These are phyloP conservation scores for Megastigmus dorsalis DNA, from an alignment of 2,888 invertebrate genomes.

Conservation along the genomic window DNA sequence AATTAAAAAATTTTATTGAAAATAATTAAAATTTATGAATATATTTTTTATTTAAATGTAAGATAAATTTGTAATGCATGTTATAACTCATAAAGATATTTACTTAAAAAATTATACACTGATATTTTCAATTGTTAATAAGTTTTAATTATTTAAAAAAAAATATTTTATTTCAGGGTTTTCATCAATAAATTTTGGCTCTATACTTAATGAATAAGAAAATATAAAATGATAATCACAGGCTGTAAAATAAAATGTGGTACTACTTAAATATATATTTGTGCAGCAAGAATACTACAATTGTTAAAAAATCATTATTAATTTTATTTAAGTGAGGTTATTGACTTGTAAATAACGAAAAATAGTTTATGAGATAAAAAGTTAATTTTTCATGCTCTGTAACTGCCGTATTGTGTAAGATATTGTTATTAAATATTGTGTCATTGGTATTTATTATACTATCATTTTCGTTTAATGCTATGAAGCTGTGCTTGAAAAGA, in stretches of 20 bases:
- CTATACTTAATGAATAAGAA: background rate
- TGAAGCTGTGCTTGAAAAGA: constrained; percentile 20
- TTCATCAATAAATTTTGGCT: background rate
- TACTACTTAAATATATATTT: constrained; percentile 22
- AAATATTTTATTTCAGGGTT: constrained; percentile 5
- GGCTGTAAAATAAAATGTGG: constrained; percentile 43
- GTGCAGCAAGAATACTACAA: constrained; percentile 15
- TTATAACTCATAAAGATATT: background rate
- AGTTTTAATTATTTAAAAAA: constrained; percentile 1
- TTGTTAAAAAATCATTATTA: constrained; percentile 25
- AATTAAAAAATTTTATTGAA: constrained; percentile 9
- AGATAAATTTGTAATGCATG: too few relatives aligned
- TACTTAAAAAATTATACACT: too few relatives aligned
- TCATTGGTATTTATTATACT: constrained; percentile 15
- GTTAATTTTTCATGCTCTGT: constrained; percentile 17
- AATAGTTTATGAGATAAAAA: constrained; percentile 17
- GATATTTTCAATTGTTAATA: background rate
- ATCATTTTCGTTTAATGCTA: background rate
- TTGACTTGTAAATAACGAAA: constrained; percentile 31
- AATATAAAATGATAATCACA: constrained; percentile 17
- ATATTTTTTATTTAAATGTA: background rate
- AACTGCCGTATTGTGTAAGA: constrained; percentile 37
- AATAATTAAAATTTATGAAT: constrained; percentile 1
- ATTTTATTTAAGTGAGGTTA: constrained; percentile 31
- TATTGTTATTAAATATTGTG: constrained; percentile 12